These are phyloP conservation scores for Muscicapa striata DNA, from an alignment of 2,797 vertebrate genomes.

Conservation along the genomic window DNA sequence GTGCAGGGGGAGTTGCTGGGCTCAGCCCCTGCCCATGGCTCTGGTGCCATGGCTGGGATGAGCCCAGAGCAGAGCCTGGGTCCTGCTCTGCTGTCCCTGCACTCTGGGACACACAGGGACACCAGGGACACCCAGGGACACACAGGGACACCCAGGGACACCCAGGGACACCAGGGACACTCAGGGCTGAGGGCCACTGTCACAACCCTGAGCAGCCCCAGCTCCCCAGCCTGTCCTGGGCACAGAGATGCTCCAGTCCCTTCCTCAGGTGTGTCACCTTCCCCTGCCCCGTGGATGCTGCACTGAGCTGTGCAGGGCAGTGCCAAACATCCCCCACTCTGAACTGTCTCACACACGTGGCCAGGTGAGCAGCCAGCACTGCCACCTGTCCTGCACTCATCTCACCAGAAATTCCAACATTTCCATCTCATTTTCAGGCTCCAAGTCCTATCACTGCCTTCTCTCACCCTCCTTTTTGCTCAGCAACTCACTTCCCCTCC, in stretches of 20 bases:
- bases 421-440: background rate
- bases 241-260: background rate
- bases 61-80: background rate
- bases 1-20: background rate
- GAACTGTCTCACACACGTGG: background rate
- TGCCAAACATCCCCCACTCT: rapidly evolving
- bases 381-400: rapidly evolving
- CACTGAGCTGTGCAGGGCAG: background rate
- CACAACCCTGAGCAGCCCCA: background rate
- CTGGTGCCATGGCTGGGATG: background rate
- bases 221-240: background rate
- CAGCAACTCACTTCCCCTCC: background rate
- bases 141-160: too few relatives aligned
- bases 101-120: background rate
- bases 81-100: background rate
- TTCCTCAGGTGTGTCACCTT: background rate
- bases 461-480: background rate
- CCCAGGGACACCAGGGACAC: background rate
- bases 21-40: rapidly evolving
- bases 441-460: background rate
- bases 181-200: background rate
- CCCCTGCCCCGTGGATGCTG: background rate
- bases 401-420: background rate
- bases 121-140: too few relatives aligned
- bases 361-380: background rate